Base-by-base conservation (phyloP, 2,797 vertebrate species). In the Mus minutoides region DNA sequence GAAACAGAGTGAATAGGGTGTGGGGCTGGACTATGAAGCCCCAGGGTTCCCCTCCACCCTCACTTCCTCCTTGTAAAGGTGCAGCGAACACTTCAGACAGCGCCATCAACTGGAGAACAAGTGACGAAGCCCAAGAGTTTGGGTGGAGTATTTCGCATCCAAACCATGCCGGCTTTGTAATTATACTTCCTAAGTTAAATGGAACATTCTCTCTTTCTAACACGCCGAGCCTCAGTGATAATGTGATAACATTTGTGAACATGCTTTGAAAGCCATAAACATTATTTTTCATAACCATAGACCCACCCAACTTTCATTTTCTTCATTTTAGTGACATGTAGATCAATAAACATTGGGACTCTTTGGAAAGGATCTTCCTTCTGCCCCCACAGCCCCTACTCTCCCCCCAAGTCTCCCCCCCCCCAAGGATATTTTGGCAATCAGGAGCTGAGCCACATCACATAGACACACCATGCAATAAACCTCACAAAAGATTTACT, bases 241-340 rank as follows among this genome's bases (percentile, higher is more conserved):
- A 11, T 78, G 11, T 60, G 22, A 60, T 67, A 80, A 43, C 37
- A 19, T 78, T 94, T 71, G 34, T 82, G 46, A 76, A 89, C 90
- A 93, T 46, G 19, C 0, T 95, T 87, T 92, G 58, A 76, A 75
- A 96, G 79, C 16, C 71, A 1, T n/a, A 87, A 75, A 58, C 31
- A 62, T 43, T 92, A 85, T 76, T n/a, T 95, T 92, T 88, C 43
- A 67, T 83, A 94, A 76, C 3, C n/a, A 34, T 19, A 26, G 52
- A 69, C 0, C 14, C 78, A 40, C 46, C 60, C 19, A 2, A 4
- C 26, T 96, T 92, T 4, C 3, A 64, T 88, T 91, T 76, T 40
- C 24, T 85, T 56, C 64, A 13, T 49, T 26, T 31, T 95, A 54
- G 67, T 73, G 24, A 90, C 31, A 37, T 43, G 26, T 26, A 37